phyloP scores from a whole-genome alignment of 2,113 vertebrate genomes.

The Tachycineta bicolor region DNA sequence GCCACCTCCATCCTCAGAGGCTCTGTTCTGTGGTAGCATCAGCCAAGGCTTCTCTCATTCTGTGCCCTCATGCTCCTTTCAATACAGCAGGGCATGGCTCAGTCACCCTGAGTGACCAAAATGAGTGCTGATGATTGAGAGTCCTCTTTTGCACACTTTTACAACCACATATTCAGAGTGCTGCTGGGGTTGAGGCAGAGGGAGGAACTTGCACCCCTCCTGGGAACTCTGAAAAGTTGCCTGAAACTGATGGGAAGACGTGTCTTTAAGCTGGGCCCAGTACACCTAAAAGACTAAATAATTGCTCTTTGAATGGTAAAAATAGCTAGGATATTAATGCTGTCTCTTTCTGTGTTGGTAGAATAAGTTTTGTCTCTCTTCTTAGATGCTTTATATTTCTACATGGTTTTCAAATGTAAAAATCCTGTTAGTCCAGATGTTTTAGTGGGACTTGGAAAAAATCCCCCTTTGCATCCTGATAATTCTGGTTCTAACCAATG shows the following conservation, averaged over 20 bases:
- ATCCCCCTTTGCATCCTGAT: not conserved
- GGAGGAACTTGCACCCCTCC: accelerated
- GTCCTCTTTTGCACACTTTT: not conserved
- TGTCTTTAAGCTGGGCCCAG: not conserved
- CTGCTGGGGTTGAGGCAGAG: not conserved
- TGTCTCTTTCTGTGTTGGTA: not conserved
- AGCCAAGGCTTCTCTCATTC: not conserved
- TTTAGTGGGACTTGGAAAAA: not conserved
- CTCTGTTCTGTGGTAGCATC: not conserved
- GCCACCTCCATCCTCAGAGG: not conserved
- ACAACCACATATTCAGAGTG: not conserved
- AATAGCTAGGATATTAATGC: not conserved
- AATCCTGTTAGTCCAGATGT: not conserved
- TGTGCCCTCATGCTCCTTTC: not conserved
- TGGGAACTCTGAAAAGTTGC: not conserved
- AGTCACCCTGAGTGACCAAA: not conserved
- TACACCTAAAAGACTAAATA: not conserved
- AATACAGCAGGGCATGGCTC: not conserved
- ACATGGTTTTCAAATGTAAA: not conserved
- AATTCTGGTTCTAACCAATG: not conserved
- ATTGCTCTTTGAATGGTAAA: not conserved
- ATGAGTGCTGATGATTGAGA: not conserved
- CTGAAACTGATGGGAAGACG: not conserved
- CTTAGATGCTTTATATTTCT: not conserved
- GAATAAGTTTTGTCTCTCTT: not conserved